These are phyloP conservation scores for Corapipo altera DNA, from an alignment of 2,113 vertebrate genomes.

Conservation along the genomic window DNA sequence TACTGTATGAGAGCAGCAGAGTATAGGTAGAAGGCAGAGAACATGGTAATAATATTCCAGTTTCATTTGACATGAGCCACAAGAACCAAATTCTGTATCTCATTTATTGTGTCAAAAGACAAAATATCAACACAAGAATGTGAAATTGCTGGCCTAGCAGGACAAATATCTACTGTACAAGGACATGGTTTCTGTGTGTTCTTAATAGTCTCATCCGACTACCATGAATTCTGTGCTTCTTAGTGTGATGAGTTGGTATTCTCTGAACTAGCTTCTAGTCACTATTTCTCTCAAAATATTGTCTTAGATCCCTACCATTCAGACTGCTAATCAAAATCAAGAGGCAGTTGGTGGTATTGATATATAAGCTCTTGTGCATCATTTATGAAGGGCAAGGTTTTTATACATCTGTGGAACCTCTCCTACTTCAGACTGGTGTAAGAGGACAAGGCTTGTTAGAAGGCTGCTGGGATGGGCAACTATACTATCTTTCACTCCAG, in stretches of 20 bases:
- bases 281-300: background rate
- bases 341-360: background rate
- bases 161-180: background rate
- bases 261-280: background rate
- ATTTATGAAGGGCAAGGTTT: background rate
- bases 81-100: background rate
- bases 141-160: background rate
- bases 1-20: background rate
- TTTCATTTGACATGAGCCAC: background rate
- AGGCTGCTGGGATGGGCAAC: background rate
- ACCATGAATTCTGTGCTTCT: background rate
- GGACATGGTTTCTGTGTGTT: background rate
- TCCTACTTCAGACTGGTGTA: background rate
- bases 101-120: background rate
- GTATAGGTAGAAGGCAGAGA: background rate
- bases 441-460: background rate
- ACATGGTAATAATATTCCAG: background rate
- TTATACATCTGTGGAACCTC: background rate
- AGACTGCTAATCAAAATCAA: background rate
- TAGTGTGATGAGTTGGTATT: background rate
- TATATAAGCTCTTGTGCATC: background rate
- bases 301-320: background rate
- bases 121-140: background rate
- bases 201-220: background rate
- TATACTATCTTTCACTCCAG: accelerated